Evolutionary conservation across 2,888 invertebrate genomes (phyloP).

Genomic region (Cheilosia variabilis): DNA sequence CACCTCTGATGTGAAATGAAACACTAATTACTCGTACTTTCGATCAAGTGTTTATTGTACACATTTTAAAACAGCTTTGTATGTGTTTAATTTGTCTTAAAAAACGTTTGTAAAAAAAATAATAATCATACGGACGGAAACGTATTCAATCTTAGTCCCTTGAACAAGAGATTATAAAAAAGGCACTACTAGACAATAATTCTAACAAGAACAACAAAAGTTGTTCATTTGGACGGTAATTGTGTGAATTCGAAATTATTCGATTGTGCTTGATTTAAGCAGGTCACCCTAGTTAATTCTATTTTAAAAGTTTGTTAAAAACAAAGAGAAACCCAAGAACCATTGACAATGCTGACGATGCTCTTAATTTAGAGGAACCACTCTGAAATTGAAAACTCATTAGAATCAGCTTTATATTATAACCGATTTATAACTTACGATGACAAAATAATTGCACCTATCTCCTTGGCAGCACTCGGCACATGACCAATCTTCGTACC

Average conservation of each 20-base stretch:
- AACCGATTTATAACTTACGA: conserved; percentile 88
- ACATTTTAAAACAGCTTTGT: conserved; percentile 24
- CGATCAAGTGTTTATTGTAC: conserved; percentile 41
- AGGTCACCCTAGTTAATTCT: neutral
- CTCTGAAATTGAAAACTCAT: conserved; percentile 33
- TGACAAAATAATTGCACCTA: conserved; percentile 96
- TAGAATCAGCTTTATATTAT: neutral
- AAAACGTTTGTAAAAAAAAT: conserved; percentile 6
- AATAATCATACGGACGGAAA: conserved; percentile 29
- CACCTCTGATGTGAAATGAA: neutral
- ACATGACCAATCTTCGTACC: conserved; percentile 99
- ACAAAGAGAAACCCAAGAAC: neutral
- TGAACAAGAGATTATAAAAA: neutral
- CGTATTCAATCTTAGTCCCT: conserved; percentile 10
- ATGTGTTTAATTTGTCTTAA: conserved; percentile 1
- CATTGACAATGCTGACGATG: neutral
- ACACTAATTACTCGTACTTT: neutral
- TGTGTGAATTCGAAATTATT: conserved; percentile 34
- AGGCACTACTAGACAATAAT: conserved; percentile 46
- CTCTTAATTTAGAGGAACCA: conserved; percentile 33
- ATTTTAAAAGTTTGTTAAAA: conserved; percentile 3
- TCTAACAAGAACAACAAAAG: conserved; percentile 9
- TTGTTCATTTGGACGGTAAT: conserved; percentile 36
- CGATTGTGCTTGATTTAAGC: conserved; percentile 3
- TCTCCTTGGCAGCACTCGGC: conserved; percentile 98